phyloP scores from a whole-genome alignment of 2,797 vertebrate genomes.

The Mus spretus region DNA sequence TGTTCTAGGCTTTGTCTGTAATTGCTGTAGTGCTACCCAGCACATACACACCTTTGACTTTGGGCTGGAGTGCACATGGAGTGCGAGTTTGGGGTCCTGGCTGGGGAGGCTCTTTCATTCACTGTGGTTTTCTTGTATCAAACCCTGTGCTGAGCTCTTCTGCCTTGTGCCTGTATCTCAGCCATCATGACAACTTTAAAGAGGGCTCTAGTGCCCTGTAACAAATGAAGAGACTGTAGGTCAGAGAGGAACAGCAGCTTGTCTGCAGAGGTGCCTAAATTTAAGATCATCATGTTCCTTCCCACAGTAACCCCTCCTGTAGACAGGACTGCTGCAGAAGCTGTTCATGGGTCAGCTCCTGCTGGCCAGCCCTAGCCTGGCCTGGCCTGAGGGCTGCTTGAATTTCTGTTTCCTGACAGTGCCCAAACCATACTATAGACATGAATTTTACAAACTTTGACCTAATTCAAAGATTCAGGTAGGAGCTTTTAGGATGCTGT shows the following conservation, averaged over 20 bases:
- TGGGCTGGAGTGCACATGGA: background rate
- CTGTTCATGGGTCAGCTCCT: background rate
- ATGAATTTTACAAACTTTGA: background rate
- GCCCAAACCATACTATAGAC: background rate
- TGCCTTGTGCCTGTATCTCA: background rate
- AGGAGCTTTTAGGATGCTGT: background rate
- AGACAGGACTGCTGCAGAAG: background rate
- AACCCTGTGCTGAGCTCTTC: background rate
- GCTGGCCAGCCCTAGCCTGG: background rate
- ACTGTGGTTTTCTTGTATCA: background rate
- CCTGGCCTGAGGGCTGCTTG: background rate
- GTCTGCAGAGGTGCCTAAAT: background rate
- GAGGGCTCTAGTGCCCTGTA: background rate
- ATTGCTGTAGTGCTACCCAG: background rate
- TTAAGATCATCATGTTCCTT: background rate
- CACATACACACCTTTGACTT: background rate
- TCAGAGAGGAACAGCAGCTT: background rate
- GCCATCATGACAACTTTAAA: background rate
- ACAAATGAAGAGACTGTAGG: background rate
- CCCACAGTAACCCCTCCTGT: background rate
- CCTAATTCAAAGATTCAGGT: background rate
- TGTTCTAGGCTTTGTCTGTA: background rate
- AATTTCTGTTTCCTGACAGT: background rate
- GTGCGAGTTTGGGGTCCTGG: no score
- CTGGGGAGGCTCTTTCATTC: background rate